Base-by-base conservation (phyloP, 2,797 vertebrate genomes). In the Microctenopoma steveboyesi region DNA sequence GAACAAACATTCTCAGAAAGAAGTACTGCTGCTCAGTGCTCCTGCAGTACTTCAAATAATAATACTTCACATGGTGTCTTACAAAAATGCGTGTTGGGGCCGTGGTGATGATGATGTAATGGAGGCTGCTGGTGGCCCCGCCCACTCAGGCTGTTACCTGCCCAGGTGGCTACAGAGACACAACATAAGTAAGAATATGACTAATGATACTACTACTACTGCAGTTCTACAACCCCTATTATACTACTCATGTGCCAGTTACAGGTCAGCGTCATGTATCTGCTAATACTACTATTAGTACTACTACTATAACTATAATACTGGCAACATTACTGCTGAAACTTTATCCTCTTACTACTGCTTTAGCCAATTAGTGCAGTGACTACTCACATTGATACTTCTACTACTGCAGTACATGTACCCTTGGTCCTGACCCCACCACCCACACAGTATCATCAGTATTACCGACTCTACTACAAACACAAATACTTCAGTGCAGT, bases 41-140 rank as follows among this genome's bases (percentile, higher is more conserved):
- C 11, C 4, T 10, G 5, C 3, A 37, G 25, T 15, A 13, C 12
- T 2, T 27, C 1, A 37, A 5, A 37, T 9, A 9, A 22, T 22
- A 43, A 22, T 3, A 16, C 39, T 46, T 14, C 18, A 51, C 9
- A 42, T 43, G 45, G 37, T 11, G 42, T 52, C 92, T 6, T 91
- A 94, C 91, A 93, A 79, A 91, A 91, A 72, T 90, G 88, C 52
- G 81, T 87, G 65, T 61, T 88, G 55, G 87, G 77, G n/a, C 58
- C 37, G 3, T 82, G 85, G 39, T 87, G 84, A 28, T 89, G 82
- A 58, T 91, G 92, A 50, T 93, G 92, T 49, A 91, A 74, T 0
- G 89, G 75, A 1, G 82, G 78, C 42, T 91, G 92, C 1, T 84
- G 86, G 53, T 84, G 87, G 58, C 76, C 82, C 71, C 90, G 79